These are phyloP conservation scores for Eulacestoma nigropectus DNA, from an alignment of 2,113 vertebrate genomes.

Conservation along the genomic window DNA sequence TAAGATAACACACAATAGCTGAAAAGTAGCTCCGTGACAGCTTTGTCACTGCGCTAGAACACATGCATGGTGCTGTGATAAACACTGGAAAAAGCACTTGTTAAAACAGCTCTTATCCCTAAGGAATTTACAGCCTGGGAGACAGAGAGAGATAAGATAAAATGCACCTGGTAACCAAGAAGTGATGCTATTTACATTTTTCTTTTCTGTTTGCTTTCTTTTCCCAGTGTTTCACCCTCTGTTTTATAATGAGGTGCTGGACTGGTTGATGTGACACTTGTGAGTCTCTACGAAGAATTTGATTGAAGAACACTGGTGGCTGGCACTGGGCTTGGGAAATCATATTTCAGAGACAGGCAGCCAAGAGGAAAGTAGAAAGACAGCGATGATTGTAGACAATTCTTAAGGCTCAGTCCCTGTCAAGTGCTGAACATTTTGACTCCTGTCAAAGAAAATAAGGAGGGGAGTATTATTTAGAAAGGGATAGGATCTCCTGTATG, in stretches of 20 bases:
- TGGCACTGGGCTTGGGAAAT: constrained; percentile 34
- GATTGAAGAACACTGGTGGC: constrained; percentile 18
- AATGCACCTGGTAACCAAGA: constrained; percentile 54
- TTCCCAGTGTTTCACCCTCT: neutral
- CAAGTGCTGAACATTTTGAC: neutral
- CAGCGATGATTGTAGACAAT: neutral
- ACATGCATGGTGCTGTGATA: neutral
- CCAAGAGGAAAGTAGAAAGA: constrained; percentile 5
- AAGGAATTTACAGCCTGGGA: constrained; percentile 42
- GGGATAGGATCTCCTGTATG: neutral
- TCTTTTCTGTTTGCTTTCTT: constrained; percentile 57
- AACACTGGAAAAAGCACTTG: constrained; percentile 22
- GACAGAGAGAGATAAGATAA: constrained; percentile 58
- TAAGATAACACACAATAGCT: neutral
- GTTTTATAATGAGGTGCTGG: constrained; percentile 56
- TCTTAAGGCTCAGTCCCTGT: neutral
- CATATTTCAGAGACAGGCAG: neutral
- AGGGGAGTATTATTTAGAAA: neutral
- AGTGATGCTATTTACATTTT: constrained; percentile 53
- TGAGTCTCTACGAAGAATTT: neutral
- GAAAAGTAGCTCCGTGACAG: neutral
- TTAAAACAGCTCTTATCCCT: neutral
- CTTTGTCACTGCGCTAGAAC: neutral
- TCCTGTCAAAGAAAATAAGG: constrained; percentile 30
- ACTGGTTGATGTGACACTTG: constrained; percentile 40